Percentiles rank a stretch among this genome's conserved stretches.
Conservation (phyloP, 2,113 vertebrate genomes). For the Dipodomys spectabilis region DNA sequence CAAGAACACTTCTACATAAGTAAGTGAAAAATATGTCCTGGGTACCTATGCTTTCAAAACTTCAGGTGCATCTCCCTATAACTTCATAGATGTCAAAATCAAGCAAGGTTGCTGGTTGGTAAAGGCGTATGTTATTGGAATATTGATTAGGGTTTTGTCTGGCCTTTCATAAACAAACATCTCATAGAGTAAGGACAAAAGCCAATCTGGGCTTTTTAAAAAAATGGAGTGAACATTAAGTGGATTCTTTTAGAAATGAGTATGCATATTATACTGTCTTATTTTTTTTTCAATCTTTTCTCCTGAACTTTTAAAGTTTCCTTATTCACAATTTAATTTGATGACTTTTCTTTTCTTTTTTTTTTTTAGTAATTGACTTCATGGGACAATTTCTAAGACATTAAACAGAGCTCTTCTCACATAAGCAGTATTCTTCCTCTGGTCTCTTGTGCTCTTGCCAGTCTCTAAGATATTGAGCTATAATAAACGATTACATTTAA, state of each 20-base stretch:
- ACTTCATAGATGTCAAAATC: not conserved
- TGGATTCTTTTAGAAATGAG: too few species aligned
- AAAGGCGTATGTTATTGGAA: not conserved
- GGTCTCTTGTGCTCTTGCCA: not conserved
- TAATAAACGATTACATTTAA: not conserved
- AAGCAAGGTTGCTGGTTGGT: not conserved
- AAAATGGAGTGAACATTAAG: not conserved
- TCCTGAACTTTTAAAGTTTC: not conserved
- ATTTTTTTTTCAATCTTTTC: not conserved
- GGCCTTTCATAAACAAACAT: not conserved
- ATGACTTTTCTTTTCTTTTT: not conserved
- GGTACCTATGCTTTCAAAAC: not conserved
- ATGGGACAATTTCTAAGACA: conserved; percentile 7
- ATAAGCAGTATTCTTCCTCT: not conserved
- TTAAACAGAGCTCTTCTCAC: not conserved
- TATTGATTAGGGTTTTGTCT: not conserved
- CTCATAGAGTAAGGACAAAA: not conserved
- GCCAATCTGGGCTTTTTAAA: not conserved
- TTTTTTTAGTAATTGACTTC: not conserved
- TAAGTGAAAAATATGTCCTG: not conserved
- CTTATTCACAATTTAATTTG: not conserved
- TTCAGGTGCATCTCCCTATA: not conserved
- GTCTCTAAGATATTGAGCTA: not conserved
- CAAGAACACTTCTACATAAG: not conserved
- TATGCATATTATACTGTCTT: not conserved